Conservation (phyloP, 2,113 vertebrate species). For the Seriola rivoliana region DNA sequence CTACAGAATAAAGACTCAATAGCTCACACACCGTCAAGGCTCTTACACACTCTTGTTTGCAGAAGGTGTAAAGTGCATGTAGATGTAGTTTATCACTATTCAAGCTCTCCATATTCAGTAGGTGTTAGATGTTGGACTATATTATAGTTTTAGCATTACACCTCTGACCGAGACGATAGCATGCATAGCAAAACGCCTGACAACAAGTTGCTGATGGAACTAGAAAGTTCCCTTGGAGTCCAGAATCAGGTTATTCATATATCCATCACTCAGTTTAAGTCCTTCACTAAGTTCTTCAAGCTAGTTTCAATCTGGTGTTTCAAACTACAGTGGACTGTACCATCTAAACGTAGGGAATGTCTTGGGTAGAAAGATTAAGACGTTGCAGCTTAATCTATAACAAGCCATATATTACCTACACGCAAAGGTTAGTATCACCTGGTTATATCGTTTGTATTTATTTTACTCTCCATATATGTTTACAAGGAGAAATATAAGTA, state of each 20-base stretch:
- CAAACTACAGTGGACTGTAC: background rate
- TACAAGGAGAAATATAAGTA: too few species aligned
- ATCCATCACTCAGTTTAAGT: background rate
- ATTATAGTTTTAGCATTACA: background rate
- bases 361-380: background rate
- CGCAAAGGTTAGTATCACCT: background rate
- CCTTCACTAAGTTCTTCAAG: background rate
- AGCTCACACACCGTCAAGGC: background rate
- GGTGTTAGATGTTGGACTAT: background rate
- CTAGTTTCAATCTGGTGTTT: background rate
- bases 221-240: too few species aligned
- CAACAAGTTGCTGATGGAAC: background rate
- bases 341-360: background rate
- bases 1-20: background rate
- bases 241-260: background rate
- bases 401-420: background rate
- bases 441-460: too few species aligned
- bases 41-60: background rate
- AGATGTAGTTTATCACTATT: background rate
- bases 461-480: too few species aligned
- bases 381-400: background rate
- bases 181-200: background rate
- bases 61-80: background rate
- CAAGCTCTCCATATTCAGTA: background rate
- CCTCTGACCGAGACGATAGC: too few species aligned